Conservation (phyloP, 2,797 vertebrate genomes). For the Carapus acus region DNA sequence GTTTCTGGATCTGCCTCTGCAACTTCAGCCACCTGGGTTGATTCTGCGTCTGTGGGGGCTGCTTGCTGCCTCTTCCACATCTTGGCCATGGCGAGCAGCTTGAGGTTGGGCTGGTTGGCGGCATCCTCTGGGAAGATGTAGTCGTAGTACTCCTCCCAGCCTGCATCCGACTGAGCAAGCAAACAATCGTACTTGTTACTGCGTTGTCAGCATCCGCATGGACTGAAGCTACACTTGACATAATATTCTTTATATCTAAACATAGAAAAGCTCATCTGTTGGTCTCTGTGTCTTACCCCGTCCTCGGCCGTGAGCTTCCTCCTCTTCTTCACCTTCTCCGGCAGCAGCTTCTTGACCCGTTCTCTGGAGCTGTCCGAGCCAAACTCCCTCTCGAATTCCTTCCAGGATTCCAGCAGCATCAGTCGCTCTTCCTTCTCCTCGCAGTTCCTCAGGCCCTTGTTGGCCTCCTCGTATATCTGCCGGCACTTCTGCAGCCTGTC, state of each 20-base stretch:
- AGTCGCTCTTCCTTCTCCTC: constrained; percentile 97
- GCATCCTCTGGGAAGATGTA: constrained; percentile 98
- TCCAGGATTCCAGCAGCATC: constrained; percentile 95
- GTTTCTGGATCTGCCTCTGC: constrained; percentile 6
- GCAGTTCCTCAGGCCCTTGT: constrained; percentile 87
- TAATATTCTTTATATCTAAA: too few relatives aligned
- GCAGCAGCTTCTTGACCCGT: constrained; percentile 87
- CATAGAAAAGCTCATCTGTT: too few relatives aligned
- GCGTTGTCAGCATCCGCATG: too few relatives aligned
- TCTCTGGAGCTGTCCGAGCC: constrained; percentile 74
- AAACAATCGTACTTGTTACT: too few relatives aligned
- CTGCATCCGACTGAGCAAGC: constrained; percentile 83
- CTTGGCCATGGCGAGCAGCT: constrained; percentile 95
- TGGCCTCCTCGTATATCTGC: constrained; percentile 92
- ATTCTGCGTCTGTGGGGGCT: constrained; percentile 6
- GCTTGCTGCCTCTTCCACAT: constrained; percentile 95
- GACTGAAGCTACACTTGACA: too few relatives aligned
- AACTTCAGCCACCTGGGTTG: too few relatives aligned
- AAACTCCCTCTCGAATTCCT: constrained; percentile 84
- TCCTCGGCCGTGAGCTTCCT: constrained; percentile 95
- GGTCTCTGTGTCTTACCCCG: constrained; percentile 78
- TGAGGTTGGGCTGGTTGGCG: constrained; percentile 97
- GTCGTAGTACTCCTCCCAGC: constrained; percentile 98
- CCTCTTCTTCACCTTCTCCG: constrained; percentile 98
- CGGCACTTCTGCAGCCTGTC: constrained; percentile 78